Evolutionary conservation across 2,113 vertebrate species (phyloP).

Genomic region (Turnix velox): DNA sequence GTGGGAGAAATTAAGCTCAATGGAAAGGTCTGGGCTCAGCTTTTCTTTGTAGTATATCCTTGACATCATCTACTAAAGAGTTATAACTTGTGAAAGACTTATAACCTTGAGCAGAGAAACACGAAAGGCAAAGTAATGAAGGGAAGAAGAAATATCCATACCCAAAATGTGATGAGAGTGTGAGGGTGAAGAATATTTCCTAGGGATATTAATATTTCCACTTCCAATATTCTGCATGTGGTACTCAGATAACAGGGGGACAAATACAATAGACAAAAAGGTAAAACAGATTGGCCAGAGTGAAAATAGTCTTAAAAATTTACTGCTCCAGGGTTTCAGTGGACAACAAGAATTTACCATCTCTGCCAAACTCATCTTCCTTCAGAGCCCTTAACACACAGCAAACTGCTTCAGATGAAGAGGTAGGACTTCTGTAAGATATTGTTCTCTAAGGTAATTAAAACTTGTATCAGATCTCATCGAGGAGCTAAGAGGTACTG

Average conservation of each 20-base stretch:
- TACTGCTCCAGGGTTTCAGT: constrained; percentile 10
- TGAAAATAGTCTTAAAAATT: constrained; percentile 42
- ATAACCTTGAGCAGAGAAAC: neutral
- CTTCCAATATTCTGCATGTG: neutral
- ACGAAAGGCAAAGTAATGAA: neutral
- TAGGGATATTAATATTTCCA: constrained; percentile 9
- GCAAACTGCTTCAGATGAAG: constrained; percentile 40
- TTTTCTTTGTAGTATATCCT: neutral
- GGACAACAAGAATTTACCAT: constrained; percentile 28
- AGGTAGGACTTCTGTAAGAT: constrained; percentile 1
- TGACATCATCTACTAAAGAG: neutral
- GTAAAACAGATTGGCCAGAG: constrained; percentile 21
- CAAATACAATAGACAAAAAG: constrained; percentile 1
- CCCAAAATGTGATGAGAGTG: neutral
- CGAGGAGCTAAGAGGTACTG: constrained; percentile 32
- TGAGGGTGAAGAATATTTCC: neutral
- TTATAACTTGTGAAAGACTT: neutral
- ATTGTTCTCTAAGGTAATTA: constrained; percentile 66
- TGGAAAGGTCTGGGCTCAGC: neutral
- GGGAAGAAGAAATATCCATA: neutral
- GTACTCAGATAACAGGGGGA: neutral
- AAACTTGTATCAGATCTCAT: constrained; percentile 50
- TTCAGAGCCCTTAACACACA: constrained; percentile 21
- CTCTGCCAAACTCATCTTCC: constrained; percentile 18
- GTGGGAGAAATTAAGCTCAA: neutral